Evolutionary conservation across 2,113 vertebrate genomes (phyloP), one percentile per base, ranked within the genome.

Genomic region (Hylia prasina): DNA sequence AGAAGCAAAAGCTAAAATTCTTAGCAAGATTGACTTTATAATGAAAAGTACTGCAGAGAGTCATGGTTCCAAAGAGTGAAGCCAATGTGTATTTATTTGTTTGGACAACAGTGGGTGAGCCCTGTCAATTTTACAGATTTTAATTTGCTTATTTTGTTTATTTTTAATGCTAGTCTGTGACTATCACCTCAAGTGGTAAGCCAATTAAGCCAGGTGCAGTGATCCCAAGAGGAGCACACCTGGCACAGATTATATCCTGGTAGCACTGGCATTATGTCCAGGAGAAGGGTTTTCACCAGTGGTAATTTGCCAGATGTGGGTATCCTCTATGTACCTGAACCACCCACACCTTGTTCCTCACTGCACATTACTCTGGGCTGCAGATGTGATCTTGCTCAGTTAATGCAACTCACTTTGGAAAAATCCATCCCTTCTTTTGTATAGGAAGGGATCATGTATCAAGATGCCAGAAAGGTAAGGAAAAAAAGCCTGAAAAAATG

Each of bases 131-230:
- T 40, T 39, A 56, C 4, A 70, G n/a, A 13, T 37, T 72, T 17
- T 1, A 12, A 3, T 22, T 9, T 11, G 2, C 15, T 28, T 39
- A 13, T 47, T 37, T 57, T 9, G 4, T 16, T n/a, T 22, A 6
- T 25, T 60, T 30, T 23, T 15, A 40, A 18, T 21, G 50, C 23
- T 45, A 68, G 4, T 5, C 6, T 14, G 1, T 71, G 39, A 54
- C 8, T 37, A 58, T 7, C 47, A 89, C 15, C 48, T 50, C 5
- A 56, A 48, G 33, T 12, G 7, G 31, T 18, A 31, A 58, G n/a
- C 33, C 11, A 13, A 5, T 30, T 7, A 82, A 60, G 35, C 3
- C 71, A 63, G 20, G 15, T 13, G n/a, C 23, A 27, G 40, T 14
- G 37, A 50, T 11, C 23, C 12, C 11, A 15, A 64, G 44, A 72